Evolutionary conservation across 2,888 invertebrate species (phyloP).

Genomic region (Gymnoscelis rufifasciata): DNA sequence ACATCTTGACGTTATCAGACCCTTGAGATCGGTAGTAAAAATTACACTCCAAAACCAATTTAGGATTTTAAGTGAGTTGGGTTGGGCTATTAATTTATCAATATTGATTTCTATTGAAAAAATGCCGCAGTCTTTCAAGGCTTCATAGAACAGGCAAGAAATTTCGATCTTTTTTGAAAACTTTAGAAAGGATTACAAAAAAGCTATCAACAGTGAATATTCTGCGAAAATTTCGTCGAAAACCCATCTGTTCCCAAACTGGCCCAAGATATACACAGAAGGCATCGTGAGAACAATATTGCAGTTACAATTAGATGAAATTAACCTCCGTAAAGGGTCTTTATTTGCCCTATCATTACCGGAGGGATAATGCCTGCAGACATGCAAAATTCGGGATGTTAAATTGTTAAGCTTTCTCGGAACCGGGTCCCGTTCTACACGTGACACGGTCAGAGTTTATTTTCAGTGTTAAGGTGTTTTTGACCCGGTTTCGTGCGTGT

Average conservation of each 20-base stretch:
- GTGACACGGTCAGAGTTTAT: conserved; percentile 75
- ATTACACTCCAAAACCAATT: conserved; percentile 64
- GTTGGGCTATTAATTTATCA: conserved; percentile 62
- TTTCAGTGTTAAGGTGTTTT: conserved; percentile 76
- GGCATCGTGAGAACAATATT: conserved; percentile 73
- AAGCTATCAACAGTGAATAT: no score
- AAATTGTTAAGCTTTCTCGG: conserved; percentile 74
- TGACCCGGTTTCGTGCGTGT: conserved; percentile 70
- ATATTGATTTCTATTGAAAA: conserved; percentile 69
- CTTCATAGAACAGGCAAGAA: conserved; percentile 23
- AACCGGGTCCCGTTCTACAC: conserved; percentile 72
- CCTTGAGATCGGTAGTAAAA: conserved; percentile 74
- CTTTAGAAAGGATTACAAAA: no score
- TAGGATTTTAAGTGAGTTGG: conserved; percentile 52
- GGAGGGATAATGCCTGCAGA: conserved; percentile 67
- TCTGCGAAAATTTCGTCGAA: no score
- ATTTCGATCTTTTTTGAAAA: no score
- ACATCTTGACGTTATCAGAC: conserved; percentile 64
- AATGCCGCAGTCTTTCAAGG: conserved; percentile 56
- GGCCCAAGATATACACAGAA: conserved; percentile 36
- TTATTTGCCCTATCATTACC: conserved; percentile 72
- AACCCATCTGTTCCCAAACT: no score
- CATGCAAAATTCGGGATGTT: conserved; percentile 75
- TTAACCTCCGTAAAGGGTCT: conserved; percentile 63
- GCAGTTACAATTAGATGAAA: conserved; percentile 68